phyloP scores from a whole-genome alignment of 2,113 vertebrate genomes.

The Nycticorax nycticorax region DNA sequence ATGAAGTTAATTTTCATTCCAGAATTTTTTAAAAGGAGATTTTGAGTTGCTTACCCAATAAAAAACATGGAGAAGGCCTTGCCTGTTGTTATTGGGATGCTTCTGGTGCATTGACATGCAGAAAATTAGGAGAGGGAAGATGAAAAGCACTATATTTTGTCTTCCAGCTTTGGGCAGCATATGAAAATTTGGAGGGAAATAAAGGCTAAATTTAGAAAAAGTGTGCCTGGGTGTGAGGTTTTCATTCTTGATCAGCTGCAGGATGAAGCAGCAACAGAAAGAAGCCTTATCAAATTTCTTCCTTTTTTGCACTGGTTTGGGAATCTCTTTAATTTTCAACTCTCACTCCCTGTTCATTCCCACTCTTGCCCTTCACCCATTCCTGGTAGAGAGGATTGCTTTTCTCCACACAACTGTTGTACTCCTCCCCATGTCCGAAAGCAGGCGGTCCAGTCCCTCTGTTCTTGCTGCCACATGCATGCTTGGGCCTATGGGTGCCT shows the following conservation, averaged over 20 bases:
- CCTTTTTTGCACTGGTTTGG: not conserved
- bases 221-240: not conserved
- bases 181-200: not conserved
- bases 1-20: not conserved
- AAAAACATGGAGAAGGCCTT: not conserved
- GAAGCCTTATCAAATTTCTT: not conserved
- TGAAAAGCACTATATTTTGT: not conserved
- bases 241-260: not conserved
- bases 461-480: not conserved
- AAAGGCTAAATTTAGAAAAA: not conserved
- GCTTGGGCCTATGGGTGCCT: not conserved
- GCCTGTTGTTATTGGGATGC: not conserved
- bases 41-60: not conserved
- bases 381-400: not conserved
- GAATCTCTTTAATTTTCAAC: not conserved
- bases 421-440: not conserved
- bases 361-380: not conserved
- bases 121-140: not conserved
- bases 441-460: rapidly evolving
- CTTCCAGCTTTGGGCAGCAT: not conserved
- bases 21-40: not conserved
- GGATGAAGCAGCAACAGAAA: not conserved
- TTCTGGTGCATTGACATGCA: not conserved
- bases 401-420: not conserved
- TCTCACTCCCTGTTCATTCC: not conserved